Conservation (phyloP, 2,797 vertebrate species). For the Spondyliosoma cantharus region DNA sequence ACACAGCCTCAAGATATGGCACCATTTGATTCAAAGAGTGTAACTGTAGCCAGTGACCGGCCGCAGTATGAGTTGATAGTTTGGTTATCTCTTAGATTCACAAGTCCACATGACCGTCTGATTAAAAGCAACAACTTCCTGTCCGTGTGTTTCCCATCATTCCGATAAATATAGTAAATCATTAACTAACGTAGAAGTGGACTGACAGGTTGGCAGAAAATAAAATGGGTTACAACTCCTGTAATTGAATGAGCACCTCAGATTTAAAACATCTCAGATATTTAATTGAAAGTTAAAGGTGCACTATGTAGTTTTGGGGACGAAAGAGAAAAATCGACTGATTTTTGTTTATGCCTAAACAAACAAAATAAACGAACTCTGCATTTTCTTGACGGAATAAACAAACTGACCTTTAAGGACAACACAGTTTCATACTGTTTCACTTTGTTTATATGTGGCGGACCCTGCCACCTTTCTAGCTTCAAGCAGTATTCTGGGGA, state of each 20-base stretch:
- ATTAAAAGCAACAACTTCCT: slow-evolving; percentile 1
- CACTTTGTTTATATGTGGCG: too few relatives aligned
- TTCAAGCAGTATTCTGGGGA: too few relatives aligned
- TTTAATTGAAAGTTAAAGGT: not conserved
- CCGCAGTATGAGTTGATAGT: not conserved
- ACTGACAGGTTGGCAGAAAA: not conserved
- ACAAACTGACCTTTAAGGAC: too few relatives aligned
- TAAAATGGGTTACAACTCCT: not conserved
- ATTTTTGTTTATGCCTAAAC: too few relatives aligned
- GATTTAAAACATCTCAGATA: slow-evolving; percentile 3
- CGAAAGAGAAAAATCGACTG: too few relatives aligned
- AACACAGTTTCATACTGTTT: too few relatives aligned
- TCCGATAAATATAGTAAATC: slow-evolving; percentile 26
- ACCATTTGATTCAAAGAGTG: not conserved
- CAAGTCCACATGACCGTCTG: not conserved
- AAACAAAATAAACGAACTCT: too few relatives aligned
- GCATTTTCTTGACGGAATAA: too few relatives aligned
- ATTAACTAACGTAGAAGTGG: slow-evolving; percentile 1
- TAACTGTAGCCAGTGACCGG: not conserved
- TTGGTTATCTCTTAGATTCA: not conserved
- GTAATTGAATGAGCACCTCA: not conserved
- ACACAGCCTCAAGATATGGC: not conserved
- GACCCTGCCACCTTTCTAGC: too few relatives aligned
- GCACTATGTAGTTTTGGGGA: too few relatives aligned
- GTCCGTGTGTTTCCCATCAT: not conserved